Percentiles rank a stretch among this genome's conserved stretches.
phyloP scores from a whole-genome alignment of 1,140 invertebrate genomes.

The Kradibia gibbosae region DNA sequence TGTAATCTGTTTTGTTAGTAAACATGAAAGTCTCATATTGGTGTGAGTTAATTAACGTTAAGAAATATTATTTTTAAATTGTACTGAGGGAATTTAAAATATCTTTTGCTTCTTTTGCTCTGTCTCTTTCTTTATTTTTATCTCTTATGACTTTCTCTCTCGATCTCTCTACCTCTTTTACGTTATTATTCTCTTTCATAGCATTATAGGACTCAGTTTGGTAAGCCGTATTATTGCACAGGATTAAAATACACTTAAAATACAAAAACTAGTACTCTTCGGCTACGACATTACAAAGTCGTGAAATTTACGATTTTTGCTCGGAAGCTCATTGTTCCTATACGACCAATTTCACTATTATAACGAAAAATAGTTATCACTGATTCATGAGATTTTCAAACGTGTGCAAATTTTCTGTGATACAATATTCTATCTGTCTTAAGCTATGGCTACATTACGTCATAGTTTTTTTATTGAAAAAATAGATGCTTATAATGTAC shows the following conservation, averaged over 20 bases:
- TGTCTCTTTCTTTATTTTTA: no score
- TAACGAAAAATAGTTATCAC: constrained; percentile 39
- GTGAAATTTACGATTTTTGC: constrained; percentile 37
- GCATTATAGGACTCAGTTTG: background rate
- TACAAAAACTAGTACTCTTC: constrained; percentile 40
- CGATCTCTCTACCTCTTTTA: no score
- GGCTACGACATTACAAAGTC: constrained; percentile 38
- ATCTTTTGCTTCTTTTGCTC: background rate
- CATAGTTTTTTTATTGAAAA: background rate
- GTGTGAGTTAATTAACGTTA: constrained; percentile 37
- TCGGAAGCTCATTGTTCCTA: constrained; percentile 47
- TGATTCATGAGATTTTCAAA: constrained; percentile 42
- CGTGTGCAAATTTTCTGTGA: background rate
- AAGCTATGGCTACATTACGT: background rate
- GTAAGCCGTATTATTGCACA: constrained; percentile 16
- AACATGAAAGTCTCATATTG: constrained; percentile 13
- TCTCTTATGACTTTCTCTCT: background rate
- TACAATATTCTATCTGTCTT: constrained; percentile 15
- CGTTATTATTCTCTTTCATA: background rate
- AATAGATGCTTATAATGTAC: constrained; percentile 23
- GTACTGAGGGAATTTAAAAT: constrained; percentile 36
- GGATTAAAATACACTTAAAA: constrained; percentile 50
- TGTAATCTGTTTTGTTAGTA: constrained; percentile 32
- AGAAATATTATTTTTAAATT: constrained; percentile 43
- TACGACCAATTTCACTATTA: background rate